Base-by-base conservation (phyloP, 2,113 vertebrate species). In the Piprites chloris region DNA sequence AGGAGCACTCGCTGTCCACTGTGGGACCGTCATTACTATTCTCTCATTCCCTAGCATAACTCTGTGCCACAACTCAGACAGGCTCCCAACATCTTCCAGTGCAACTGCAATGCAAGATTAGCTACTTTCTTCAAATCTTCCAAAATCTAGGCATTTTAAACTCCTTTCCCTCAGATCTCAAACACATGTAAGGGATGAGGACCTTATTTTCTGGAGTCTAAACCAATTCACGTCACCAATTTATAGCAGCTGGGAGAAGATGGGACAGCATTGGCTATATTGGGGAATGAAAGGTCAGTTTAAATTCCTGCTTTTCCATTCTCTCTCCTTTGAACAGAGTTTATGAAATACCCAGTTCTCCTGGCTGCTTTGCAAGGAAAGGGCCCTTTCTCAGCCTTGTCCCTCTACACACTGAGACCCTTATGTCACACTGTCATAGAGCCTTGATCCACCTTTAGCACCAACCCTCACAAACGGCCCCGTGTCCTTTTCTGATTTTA, bases 231-330 rank as follows among this genome's bases (percentile, higher is more conserved):
- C 30, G 39, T 15, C 35, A 11, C 21, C 22, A 7, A 26, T 47
- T 22, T 5, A 14, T 0, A 37, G 39, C 72, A 52, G 22, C 1
- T 0, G 14, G 33, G 35, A 68, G 63, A 33, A 61, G 49, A 16
- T 19, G 13, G 39, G 63, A 23, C 53, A 56, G 14, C 3, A 23
- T 3, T 65, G 37, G 39, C 20, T 44, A 0, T 5, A 0, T 0
- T 22, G 30, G 46, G 52, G 63, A 32, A 52, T 5, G 10, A 47
- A 79, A 63, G 13, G 22, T 27, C 39, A 11, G 28, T 1, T 53
- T 53, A 46, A 63, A 6, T 3, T 72, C 21, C 41, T 33, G 3
- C 7, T 80, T 79, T 37, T 44, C 61, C 14, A 0, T 21, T 52
- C 30, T 52, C 37, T 74, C 11, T 37, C 52, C 59, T 24, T 66